Base-by-base conservation (phyloP, 35 echinoderm and acorn worm genomes). In the Holothuria glaberrima region DNA sequence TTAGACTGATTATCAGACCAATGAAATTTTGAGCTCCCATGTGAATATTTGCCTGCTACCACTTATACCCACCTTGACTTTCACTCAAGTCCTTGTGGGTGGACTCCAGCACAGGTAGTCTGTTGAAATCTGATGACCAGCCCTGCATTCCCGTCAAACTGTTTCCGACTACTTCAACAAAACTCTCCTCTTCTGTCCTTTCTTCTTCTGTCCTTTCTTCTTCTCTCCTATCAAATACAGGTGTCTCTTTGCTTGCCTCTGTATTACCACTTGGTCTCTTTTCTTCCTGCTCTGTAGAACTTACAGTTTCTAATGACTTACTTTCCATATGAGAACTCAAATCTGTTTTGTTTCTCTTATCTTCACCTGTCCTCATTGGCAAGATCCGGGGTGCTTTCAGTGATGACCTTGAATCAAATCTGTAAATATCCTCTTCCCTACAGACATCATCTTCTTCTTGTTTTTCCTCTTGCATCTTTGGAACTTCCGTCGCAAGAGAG, bases 61-160 rank as follows among this genome's bases (percentile, higher is more conserved):
- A 54, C 10, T 1, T 14, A 54, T 54, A 54, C 50, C 12, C 12
- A 54, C 50, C 50, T 54, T 54, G 50, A 14, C 12, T 54, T 17
- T 54, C 50, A 54, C 13, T 14, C 16, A 54, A 17, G 16, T 54
- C 50, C 50, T 17, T 54, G 16, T 12, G 50, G n/a, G n/a, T 21
- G 27, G 75, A 61, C 86, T 88, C 29, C 84, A 86, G 74, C 20
- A 24, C 38, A 1, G 74, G 74, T 13, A 54, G 20, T 52, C 38
- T 38, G 21, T 78, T 48, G 70, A 98, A 98, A 27, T 92, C 82
- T 27, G 95, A 98, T 18, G 95, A 98, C 95, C 95, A 98, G 22
- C 95, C 95, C 9, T 92, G 80, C 59, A 71, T 82, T 3, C 67
- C 80, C 0, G 86, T 88, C 22, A 98, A 74, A 72, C 95, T 94